A percentile compares a stretch with the other conserved stretches of the same genome.
Conservation (phyloP, 2,797 vertebrate genomes). For the Lacerta bilineata region DNA sequence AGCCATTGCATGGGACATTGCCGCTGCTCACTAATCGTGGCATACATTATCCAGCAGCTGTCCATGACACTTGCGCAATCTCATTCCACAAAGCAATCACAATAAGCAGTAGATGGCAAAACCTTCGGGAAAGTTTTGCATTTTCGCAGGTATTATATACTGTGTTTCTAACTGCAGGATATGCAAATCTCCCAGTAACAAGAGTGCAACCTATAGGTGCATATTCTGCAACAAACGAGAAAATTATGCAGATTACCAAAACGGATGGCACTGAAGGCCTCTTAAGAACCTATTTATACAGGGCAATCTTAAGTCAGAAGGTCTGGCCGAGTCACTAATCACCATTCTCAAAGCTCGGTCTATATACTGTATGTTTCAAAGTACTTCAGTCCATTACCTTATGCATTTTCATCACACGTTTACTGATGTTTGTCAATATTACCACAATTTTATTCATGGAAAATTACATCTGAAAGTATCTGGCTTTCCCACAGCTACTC, state of each 20-base stretch:
- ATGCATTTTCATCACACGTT: not conserved
- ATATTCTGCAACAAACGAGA: slow-evolving; percentile 6
- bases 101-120: not conserved
- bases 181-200: not conserved
- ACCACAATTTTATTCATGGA: not conserved
- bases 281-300: not conserved
- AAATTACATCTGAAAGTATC: not conserved
- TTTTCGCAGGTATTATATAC: not conserved
- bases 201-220: not conserved
- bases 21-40: not conserved
- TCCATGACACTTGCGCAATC: not conserved
- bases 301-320: slow-evolving; percentile 23
- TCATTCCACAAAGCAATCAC: slow-evolving; percentile 6
- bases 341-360: not conserved
- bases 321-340: not conserved
- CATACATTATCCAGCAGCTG: not conserved
- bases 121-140: not conserved
- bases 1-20: not conserved
- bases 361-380: not conserved
- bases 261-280: not conserved
- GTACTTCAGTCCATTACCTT: not conserved
- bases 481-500: not conserved
- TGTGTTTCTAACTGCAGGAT: not conserved
- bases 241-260: slow-evolving; percentile 1
- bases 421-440: not conserved